These are phyloP conservation scores for Ceratosolen fusciceps DNA, from an alignment of 1,140 invertebrate genomes.

Conservation along the genomic window DNA sequence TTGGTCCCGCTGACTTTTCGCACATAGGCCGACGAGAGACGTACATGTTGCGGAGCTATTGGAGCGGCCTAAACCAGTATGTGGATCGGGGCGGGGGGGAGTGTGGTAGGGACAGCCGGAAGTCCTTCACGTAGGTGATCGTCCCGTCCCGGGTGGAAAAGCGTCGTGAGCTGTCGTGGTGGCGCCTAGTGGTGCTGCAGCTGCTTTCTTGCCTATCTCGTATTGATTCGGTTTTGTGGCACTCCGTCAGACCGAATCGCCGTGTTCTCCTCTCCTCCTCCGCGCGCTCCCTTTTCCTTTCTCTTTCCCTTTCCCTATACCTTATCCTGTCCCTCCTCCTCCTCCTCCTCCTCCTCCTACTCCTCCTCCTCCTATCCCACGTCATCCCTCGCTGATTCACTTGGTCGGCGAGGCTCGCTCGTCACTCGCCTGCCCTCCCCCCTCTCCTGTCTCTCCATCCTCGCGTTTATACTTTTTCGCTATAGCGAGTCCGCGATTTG, in stretches of 20 bases:
- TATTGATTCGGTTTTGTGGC: constrained; percentile 41
- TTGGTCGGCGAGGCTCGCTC: neutral
- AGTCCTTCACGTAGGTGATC: constrained; percentile 2
- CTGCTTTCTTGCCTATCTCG: constrained; percentile 27
- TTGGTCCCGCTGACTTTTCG: too few species aligned
- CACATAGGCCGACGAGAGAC: too few species aligned
- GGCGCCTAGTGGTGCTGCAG: neutral
- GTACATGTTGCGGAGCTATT: neutral
- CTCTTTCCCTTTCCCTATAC: neutral
- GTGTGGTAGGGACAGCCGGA: constrained; percentile 17
- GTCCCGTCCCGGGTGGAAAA: neutral
- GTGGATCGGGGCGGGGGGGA: too few species aligned
- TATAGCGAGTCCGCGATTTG: neutral
- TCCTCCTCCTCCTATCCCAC: neutral
- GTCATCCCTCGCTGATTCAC: neutral
- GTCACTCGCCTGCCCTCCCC: neutral
- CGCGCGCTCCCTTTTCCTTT: neutral
- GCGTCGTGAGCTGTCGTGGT: neutral
- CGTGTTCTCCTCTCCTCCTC: neutral
- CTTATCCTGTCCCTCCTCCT: neutral
- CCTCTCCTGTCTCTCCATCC: neutral
- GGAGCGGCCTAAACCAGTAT: too few species aligned
- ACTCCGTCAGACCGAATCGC: constrained; percentile 34
- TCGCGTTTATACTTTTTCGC: neutral
- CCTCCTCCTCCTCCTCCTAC: neutral